Conservation (phyloP, 2,888 invertebrate species). For the Philaethria dido region DNA sequence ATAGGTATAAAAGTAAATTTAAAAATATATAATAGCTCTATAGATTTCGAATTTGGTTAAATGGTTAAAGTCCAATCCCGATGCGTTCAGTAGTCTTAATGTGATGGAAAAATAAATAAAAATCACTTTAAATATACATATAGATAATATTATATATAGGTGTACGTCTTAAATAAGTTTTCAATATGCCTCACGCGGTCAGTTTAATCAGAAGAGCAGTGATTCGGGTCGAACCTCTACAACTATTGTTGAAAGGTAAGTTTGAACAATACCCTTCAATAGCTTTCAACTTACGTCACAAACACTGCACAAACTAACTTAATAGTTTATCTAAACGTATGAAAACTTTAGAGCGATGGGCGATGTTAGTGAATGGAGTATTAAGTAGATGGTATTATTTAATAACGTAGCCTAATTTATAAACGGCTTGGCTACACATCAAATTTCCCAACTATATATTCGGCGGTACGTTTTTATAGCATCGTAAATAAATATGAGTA, state of each 20-base stretch:
- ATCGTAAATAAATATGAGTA: constrained; percentile 22
- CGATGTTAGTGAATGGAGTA: constrained; percentile 1
- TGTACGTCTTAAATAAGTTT: no score
- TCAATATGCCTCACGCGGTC: not conserved
- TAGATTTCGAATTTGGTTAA: no score
- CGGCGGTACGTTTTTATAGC: constrained; percentile 19
- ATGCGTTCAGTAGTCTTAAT: no score
- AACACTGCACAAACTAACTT: not conserved
- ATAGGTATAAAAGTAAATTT: no score
- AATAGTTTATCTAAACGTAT: constrained; percentile 5
- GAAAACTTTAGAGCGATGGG: not conserved
- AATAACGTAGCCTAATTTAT: constrained; percentile 10
- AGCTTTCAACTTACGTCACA: constrained; percentile 10
- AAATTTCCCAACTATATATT: constrained; percentile 22
- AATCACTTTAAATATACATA: no score
- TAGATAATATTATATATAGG: no score
- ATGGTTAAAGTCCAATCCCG: no score
- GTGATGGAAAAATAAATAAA: no score
- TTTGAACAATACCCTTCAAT: not conserved
- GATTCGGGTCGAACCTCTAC: not conserved
- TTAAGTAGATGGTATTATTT: not conserved
- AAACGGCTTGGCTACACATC: constrained; percentile 23
- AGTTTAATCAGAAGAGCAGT: not conserved
- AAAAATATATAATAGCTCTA: no score
- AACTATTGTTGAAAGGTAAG: not conserved